phyloP scores from a whole-genome alignment of 2,888 invertebrate species.

The Sialis lutaria region DNA sequence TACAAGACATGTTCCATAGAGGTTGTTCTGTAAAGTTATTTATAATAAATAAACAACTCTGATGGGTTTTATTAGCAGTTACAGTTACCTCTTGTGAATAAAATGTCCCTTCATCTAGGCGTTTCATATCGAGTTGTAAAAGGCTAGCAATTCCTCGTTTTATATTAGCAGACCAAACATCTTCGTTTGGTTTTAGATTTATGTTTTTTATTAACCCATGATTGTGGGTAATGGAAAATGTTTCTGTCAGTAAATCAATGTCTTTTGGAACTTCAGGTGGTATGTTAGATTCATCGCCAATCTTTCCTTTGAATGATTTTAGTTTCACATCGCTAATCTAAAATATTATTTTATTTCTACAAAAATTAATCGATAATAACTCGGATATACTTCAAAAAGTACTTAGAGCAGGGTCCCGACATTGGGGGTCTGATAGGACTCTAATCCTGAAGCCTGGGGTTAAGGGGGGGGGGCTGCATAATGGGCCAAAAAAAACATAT shows the following conservation, averaged over 20 bases:
- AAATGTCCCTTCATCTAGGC: conserved; percentile 5
- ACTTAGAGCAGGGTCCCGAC: no score
- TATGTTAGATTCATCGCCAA: conserved; percentile 3
- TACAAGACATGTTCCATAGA: conserved; percentile 7
- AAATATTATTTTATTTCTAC: background rate
- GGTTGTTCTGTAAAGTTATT: conserved; percentile 7
- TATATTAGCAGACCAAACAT: conserved; percentile 7
- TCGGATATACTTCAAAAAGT: no score
- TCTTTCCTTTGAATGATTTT: conserved; percentile 7
- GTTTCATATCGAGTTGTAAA: conserved; percentile 7
- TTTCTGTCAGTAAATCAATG: background rate
- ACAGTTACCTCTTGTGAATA: conserved; percentile 6
- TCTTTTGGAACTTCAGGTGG: background rate
- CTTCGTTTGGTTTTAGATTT: conserved; percentile 5
- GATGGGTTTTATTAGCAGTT: background rate
- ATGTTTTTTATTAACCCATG: conserved; percentile 6
- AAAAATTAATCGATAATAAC: background rate
- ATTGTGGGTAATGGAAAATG: conserved; percentile 7
- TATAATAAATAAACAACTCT: background rate
- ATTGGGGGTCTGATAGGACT: no score
- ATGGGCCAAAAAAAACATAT: no score
- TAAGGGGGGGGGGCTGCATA: no score
- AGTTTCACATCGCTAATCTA: conserved; percentile 7
- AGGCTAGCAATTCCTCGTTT: conserved; percentile 8
- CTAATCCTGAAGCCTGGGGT: no score